Evolutionary conservation across 2,888 invertebrate species (phyloP).

Genomic region (Tineola bisselliella): DNA sequence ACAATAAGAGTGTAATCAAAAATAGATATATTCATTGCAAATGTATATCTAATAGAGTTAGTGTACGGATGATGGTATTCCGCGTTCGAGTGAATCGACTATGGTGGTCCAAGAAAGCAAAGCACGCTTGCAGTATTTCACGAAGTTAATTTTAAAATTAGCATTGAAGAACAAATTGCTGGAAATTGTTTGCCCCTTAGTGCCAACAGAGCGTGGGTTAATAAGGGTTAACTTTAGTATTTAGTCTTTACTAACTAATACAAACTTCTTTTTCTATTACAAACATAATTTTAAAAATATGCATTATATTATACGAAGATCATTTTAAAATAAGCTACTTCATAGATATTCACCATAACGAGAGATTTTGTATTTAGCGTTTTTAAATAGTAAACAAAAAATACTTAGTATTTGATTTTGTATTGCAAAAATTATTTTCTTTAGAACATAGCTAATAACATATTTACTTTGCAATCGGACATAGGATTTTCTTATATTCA

Average conservation of each 20-base stretch:
- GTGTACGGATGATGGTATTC: background rate
- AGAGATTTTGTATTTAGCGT: background rate
- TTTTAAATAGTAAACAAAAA: background rate
- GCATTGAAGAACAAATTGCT: conserved; percentile 54
- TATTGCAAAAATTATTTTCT: too few relatives aligned
- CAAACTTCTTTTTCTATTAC: too few relatives aligned
- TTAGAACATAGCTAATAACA: background rate
- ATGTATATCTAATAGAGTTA: background rate
- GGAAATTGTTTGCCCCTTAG: conserved; percentile 35
- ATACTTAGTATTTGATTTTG: too few relatives aligned
- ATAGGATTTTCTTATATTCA: background rate
- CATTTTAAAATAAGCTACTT: too few relatives aligned
- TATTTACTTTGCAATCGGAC: background rate
- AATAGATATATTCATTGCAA: background rate
- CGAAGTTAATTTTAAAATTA: conserved; percentile 64
- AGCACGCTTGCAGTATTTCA: conserved; percentile 61
- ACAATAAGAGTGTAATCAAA: background rate
- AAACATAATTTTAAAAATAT: too few relatives aligned
- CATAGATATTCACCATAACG: too few relatives aligned
- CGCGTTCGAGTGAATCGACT: conserved; percentile 25
- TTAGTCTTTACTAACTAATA: too few relatives aligned
- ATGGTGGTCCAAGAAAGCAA: conserved; percentile 45
- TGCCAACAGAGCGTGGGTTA: conserved; percentile 3
- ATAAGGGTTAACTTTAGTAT: conserved; percentile 12
- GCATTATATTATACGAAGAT: too few relatives aligned